phyloP scores from a whole-genome alignment of 2,113 vertebrate genomes.

The Tringa solitaria region DNA sequence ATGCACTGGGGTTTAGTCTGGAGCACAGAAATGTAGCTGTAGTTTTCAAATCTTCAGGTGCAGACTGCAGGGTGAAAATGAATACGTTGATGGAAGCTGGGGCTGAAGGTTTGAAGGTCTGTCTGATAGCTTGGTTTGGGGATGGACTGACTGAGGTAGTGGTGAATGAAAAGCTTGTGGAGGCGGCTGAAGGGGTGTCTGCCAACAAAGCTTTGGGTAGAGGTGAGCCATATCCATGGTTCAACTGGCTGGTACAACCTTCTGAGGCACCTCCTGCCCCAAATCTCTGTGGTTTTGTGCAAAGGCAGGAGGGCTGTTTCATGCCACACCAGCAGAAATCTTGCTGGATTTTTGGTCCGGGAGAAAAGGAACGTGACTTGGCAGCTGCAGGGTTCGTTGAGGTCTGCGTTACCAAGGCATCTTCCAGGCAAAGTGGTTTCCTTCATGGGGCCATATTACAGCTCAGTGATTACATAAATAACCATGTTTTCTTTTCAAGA shows the following conservation, averaged over 20 bases:
- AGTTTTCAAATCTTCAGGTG: background rate
- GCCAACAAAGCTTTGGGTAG: background rate
- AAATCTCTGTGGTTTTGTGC: background rate
- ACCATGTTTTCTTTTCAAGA: slow-evolving; percentile 21
- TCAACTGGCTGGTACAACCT: background rate
- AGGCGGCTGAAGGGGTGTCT: background rate
- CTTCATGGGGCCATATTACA: background rate
- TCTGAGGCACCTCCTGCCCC: background rate
- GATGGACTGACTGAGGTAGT: too few relatives aligned
- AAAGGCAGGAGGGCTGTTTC: background rate
- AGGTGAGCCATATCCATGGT: background rate
- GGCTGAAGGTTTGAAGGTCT: background rate
- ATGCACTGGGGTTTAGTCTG: background rate
- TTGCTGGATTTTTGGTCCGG: background rate
- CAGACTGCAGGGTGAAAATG: background rate
- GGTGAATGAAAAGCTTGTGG: background rate
- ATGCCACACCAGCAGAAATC: background rate
- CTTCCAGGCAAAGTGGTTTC: slow-evolving; percentile 8
- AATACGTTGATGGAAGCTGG: background rate
- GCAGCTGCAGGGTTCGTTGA: background rate
- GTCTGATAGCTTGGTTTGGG: background rate
- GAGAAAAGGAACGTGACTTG: background rate
- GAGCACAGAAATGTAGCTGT: background rate
- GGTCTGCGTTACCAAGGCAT: background rate
- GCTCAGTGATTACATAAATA: slow-evolving; percentile 38